A percentile compares a stretch with the other conserved stretches of the same genome.
Evolutionary conservation across 1,140 invertebrate genomes (phyloP).

Genomic region (Rhopalosiphum maidis): DNA sequence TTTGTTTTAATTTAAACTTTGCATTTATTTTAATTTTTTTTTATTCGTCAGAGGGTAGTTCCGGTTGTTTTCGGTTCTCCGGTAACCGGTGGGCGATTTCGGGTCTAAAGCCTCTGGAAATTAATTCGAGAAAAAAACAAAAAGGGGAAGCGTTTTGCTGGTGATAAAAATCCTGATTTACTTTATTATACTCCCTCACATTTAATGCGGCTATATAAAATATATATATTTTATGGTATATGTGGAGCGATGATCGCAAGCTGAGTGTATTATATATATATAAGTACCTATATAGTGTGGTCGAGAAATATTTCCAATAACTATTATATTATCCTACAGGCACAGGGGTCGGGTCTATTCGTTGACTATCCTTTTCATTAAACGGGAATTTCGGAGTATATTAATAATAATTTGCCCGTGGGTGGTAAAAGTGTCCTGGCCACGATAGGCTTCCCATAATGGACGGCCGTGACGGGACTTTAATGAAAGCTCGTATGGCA

Average conservation of each 20-base stretch:
- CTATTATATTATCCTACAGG: background rate
- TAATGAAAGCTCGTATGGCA: conserved; percentile 43
- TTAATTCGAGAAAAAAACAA: conserved; percentile 48
- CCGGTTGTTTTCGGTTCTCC: conserved; percentile 40
- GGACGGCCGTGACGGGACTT: conserved; percentile 55
- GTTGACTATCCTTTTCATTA: conserved; percentile 51
- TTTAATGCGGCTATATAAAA: background rate
- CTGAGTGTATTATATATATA: background rate
- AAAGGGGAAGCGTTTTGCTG: conserved; percentile 17
- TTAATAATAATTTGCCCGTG: conserved; percentile 55
- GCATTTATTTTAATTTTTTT: background rate
- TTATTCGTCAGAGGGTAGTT: background rate
- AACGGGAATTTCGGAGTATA: conserved; percentile 55
- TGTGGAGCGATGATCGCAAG: background rate
- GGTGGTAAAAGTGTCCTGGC: conserved; percentile 49
- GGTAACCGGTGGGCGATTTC: conserved; percentile 11
- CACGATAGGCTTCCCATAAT: conserved; percentile 38
- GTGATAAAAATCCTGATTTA: conserved; percentile 51
- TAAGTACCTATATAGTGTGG: background rate
- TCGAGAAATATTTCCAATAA: conserved; percentile 37
- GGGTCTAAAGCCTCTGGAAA: conserved; percentile 35
- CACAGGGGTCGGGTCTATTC: conserved; percentile 23
- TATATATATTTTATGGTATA: background rate
- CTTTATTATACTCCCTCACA: background rate
- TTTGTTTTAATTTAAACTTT: conserved; percentile 56